Evolutionary conservation across 2,888 invertebrate species (phyloP), one percentile per base, ranked within the genome.

Genomic region (Hydroisotoma schaefferi): DNA sequence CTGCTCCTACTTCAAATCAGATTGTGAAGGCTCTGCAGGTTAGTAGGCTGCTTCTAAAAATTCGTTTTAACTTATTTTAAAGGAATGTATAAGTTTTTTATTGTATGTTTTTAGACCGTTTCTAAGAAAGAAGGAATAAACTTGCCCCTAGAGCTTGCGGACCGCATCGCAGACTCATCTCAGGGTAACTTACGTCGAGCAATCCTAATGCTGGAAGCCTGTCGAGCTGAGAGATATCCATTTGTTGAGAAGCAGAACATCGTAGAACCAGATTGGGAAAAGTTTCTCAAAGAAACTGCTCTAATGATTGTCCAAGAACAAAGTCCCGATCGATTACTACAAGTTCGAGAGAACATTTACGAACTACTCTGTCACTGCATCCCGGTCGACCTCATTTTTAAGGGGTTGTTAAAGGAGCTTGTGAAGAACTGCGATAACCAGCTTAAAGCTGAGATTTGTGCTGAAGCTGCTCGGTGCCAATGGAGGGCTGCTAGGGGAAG

Each of bases 291-390:
- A 67, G 88, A 90, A 70, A 95, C 94, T 2, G 95, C 94, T 1
- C 83, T 82, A 59, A 84, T 88, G 80, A 90, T 97, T 73, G 79
- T 92, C 1, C 82, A 86, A 4, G 90, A 94, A 74, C 98, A 97
- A 76, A 87, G 85, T 60, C 89, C 94, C 0, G 85, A 85, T 59
- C 88, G 88, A 73, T 78, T 98, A 54, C 81, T 87, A 63, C 88
- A 90, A 76, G 87, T 95, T 0, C 82, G 99, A 51, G 87, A 86
- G 63, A 84, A 93, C 72, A 78, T 99, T 5, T 99, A 98, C 78
- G 97, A 99, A 75, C 79, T 99, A 37, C 81, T 98, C 22, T 87
- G 88, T 18, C 97, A 98, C 77, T 92, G 94, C 37, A 92, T 99
- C 65, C 97, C 99, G 0, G 82, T 88, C 1, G 92, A 93, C 76